Percentiles rank a stretch among this genome's conserved stretches.
These are phyloP conservation scores for Dicrostonyx torquatus DNA, from an alignment of 2,797 vertebrate species.

Conservation along the genomic window DNA sequence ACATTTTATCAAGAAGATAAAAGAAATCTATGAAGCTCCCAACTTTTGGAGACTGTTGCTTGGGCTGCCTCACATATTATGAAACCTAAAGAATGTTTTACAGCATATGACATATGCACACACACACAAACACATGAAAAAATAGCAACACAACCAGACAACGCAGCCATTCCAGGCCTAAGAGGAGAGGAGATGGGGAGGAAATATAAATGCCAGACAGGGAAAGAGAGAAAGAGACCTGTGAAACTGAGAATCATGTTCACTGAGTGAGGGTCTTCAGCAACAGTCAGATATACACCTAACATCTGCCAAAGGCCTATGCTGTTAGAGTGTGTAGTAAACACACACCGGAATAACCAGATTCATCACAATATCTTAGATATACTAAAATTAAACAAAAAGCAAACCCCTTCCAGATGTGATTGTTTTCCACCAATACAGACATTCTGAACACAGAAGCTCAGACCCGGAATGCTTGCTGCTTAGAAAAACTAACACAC, in stretches of 20 bases:
- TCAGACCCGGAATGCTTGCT: neutral
- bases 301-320: neutral
- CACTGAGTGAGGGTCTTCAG: neutral
- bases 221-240: neutral
- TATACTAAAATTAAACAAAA: neutral
- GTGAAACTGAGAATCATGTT: neutral
- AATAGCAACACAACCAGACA: neutral
- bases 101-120: neutral
- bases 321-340: neutral
- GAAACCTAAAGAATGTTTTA: neutral
- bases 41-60: neutral
- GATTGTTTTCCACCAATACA: constrained; percentile 45
- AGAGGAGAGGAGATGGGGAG: neutral
- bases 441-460: neutral
- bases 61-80: neutral
- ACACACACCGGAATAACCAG: neutral
- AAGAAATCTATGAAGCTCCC: neutral
- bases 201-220: neutral
- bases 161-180: neutral
- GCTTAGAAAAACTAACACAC: constrained; percentile 12
- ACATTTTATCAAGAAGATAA: neutral
- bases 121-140: neutral
- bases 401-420: neutral
- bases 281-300: neutral
- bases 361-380: constrained; percentile 5